These are phyloP conservation scores for Acronicta aceris DNA, from an alignment of 2,888 invertebrate genomes.

Conservation along the genomic window DNA sequence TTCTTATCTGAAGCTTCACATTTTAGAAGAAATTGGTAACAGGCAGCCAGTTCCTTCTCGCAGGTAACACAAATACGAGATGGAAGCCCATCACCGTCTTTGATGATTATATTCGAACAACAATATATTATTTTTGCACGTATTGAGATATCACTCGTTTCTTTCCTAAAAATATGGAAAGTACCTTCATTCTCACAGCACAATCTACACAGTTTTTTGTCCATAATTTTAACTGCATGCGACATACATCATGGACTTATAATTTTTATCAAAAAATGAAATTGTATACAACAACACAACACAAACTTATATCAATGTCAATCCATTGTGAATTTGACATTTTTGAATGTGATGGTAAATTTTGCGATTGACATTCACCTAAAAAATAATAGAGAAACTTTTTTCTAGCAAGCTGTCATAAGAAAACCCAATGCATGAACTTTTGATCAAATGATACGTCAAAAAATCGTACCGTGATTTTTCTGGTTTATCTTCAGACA, in stretches of 20 bases:
- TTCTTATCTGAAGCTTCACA: conserved; percentile 74
- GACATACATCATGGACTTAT: neutral
- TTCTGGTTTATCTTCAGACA: too few species aligned
- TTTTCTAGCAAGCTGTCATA: too few species aligned
- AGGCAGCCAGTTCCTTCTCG: conserved; percentile 63
- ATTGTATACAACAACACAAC: too few species aligned
- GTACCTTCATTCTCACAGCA: conserved; percentile 70
- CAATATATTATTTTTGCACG: conserved; percentile 72
- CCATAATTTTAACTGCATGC: conserved; percentile 54
- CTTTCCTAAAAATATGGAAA: conserved; percentile 63
- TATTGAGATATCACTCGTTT: conserved; percentile 50
- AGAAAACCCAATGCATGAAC: too few species aligned
- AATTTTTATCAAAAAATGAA: too few species aligned
- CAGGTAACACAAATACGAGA: conserved; percentile 68
- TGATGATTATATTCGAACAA: conserved; percentile 68
- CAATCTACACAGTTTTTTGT: conserved; percentile 69
- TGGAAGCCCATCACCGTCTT: conserved; percentile 73
- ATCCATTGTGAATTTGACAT: too few species aligned
- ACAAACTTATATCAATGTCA: too few species aligned
- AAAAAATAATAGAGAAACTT: too few species aligned
- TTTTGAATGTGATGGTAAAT: too few species aligned
- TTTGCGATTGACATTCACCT: too few species aligned
- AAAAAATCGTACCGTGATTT: too few species aligned
- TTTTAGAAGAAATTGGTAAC: conserved; percentile 72
- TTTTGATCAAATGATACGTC: too few species aligned